Evolutionary conservation across 1,140 invertebrate species (phyloP).

Genomic region (Macrotrachela quadricornifera): DNA sequence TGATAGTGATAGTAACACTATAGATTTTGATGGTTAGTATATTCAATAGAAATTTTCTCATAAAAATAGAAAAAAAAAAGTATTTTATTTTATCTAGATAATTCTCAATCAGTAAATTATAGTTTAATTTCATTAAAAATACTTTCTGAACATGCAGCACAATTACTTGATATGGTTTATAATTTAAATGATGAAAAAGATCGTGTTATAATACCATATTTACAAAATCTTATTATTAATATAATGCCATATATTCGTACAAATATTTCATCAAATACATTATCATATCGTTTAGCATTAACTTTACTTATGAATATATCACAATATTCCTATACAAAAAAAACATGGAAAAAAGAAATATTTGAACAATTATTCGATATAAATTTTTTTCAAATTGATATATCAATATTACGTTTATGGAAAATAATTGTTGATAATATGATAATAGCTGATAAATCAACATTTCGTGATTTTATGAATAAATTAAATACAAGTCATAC

Average conservation of each 20-base stretch:
- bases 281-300: conserved; percentile 53
- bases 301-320: conserved; percentile 60
- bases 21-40: not conserved
- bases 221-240: conserved; percentile 56
- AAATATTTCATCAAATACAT: conserved; percentile 29
- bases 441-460: conserved; percentile 78
- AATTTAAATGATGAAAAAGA: conserved; percentile 70
- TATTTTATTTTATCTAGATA: no score
- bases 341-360: conserved; percentile 74
- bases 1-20: not conserved
- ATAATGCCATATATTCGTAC: conserved; percentile 71
- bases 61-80: no score
- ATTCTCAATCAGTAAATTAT: no score
- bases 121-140: no score
- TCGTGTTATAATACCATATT: conserved; percentile 54
- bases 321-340: conserved; percentile 66
- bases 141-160: no score
- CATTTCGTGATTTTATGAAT: not conserved
- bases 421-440: conserved; percentile 66
- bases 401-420: conserved; percentile 53
- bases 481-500: no score
- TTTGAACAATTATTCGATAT: conserved; percentile 63
- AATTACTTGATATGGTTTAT: conserved; percentile 56
- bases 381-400: conserved; percentile 70
- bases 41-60: not conserved